Base-by-base conservation (phyloP, 2,797 vertebrate genomes). In the Rhynchonycteris naso region DNA sequence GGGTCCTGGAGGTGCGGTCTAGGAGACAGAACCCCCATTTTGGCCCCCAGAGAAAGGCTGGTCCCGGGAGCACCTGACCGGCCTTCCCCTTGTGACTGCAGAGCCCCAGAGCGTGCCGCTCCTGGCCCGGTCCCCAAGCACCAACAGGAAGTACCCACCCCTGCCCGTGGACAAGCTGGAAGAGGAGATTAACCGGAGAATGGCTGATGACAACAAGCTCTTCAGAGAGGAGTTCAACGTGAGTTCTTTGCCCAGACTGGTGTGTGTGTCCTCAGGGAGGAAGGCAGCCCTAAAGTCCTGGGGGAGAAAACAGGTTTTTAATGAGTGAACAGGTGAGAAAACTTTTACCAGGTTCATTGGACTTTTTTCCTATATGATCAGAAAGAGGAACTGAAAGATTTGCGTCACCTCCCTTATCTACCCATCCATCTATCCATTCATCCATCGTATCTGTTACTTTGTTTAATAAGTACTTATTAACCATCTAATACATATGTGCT, bases 191-290 rank as follows among this genome's bases (percentile, higher is more conserved):
- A 99, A 99, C 96, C 99, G 99, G 30, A 99, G 99, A 96, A 99
- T 99, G 99, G 99, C 99, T 0, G 99, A 99, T 58, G 99, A 99
- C 98, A 99, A 99, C 98, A 99, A 99, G 96, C 99, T 99, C 96
- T 99, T 99, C 98, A 98, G 99, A 90, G 99, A 99, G 97, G 99
- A 99, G 98, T 99, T 99, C 97, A 99, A 99, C 10, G 99, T 99
- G 99, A 97, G 99, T 97, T 88, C 74, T 91, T 85, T 79, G 90
- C 91, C 80, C 30, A 84, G 65, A 65, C 59, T 96, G 65, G 7
- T 72, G 4, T 96, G 24, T 91, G 4, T 96, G 24, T 91, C 56
- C 92, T 61, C 74, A 88, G 66, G 84, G 69, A 93, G 66, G 78
- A 90, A 92, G 75, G 72, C 82, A 93, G 61, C 83, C 61, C 18